Conservation (phyloP, 2,797 vertebrate genomes). For the Synanceia verrucosa region DNA sequence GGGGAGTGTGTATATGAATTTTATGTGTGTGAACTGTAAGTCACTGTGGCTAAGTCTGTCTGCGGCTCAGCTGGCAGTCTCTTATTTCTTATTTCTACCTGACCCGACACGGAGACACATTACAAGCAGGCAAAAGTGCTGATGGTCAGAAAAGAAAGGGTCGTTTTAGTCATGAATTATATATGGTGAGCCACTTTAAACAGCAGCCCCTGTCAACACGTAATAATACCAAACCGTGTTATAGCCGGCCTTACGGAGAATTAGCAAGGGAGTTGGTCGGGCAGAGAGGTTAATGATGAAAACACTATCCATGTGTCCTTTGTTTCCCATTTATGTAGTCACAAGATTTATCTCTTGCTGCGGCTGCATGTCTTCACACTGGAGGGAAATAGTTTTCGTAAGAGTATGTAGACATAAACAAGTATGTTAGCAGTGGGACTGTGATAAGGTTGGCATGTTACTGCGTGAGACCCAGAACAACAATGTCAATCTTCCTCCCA, state of each 20-base stretch:
- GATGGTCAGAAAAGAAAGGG: slow-evolving; percentile 79
- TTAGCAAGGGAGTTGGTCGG: slow-evolving; percentile 37
- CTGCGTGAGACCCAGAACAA: slow-evolving; percentile 67
- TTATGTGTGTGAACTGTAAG: not conserved
- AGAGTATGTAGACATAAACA: not conserved
- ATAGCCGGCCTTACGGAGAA: slow-evolving; percentile 53
- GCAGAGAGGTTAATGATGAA: slow-evolving; percentile 43
- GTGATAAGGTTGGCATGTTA: slow-evolving; percentile 54
- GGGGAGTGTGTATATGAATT: not conserved
- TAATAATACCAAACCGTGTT: slow-evolving; percentile 74
- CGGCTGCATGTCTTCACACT: slow-evolving; percentile 18
- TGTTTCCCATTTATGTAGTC: slow-evolving; percentile 41
- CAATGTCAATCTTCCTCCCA: slow-evolving; percentile 70
- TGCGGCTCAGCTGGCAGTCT: slow-evolving; percentile 45
- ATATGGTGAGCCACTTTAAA: slow-evolving; percentile 81
- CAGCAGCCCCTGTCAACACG: slow-evolving; percentile 77
- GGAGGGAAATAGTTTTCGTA: slow-evolving; percentile 13
- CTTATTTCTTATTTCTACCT: slow-evolving; percentile 55
- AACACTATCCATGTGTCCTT: slow-evolving; percentile 44
- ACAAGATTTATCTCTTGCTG: slow-evolving; percentile 10
- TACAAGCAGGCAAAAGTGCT: slow-evolving; percentile 78
- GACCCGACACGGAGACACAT: slow-evolving; percentile 66
- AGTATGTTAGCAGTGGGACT: slow-evolving; percentile 6
- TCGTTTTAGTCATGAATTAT: slow-evolving; percentile 81
- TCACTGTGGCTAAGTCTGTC: slow-evolving; percentile 15